Conservation (phyloP, 2,797 vertebrate species). For the Menidia menidia region DNA sequence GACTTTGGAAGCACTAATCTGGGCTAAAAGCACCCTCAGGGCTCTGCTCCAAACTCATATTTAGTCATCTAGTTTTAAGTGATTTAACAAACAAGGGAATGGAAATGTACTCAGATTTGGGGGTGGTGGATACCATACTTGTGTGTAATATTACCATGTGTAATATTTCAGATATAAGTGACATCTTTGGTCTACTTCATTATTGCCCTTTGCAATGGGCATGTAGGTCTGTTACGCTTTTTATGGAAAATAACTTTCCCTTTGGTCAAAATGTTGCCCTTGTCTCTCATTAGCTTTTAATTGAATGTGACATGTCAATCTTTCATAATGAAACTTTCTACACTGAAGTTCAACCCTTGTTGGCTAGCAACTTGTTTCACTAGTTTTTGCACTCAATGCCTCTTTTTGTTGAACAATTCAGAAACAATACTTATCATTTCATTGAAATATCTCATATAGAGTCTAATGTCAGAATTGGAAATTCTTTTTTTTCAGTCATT, state of each 20-base stretch:
- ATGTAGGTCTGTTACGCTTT: conserved; percentile 37
- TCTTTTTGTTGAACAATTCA: neutral
- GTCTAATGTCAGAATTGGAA: neutral
- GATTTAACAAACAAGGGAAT: neutral
- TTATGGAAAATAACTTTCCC: conserved; percentile 56
- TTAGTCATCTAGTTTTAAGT: neutral
- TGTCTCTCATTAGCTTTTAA: conserved; percentile 60
- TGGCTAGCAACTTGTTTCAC: conserved; percentile 5
- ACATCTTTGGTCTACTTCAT: conserved; percentile 25
- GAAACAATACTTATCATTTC: neutral
- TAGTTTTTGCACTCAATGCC: neutral
- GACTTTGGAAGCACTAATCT: neutral
- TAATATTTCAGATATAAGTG: neutral
- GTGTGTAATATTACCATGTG: too few species aligned
- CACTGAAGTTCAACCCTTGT: conserved; percentile 11
- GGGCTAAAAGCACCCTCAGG: neutral
- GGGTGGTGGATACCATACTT: too few species aligned
- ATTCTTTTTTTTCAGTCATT: neutral
- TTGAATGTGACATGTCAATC: conserved; percentile 60
- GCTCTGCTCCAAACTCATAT: neutral
- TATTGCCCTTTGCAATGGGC: conserved; percentile 41
- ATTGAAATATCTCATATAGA: neutral
- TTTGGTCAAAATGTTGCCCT: conserved; percentile 49
- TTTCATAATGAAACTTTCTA: conserved; percentile 34
- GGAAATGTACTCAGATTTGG: too few species aligned